These are phyloP conservation scores for Scotopteryx bipunctaria DNA, from an alignment of 2,888 invertebrate genomes.

Conservation along the genomic window DNA sequence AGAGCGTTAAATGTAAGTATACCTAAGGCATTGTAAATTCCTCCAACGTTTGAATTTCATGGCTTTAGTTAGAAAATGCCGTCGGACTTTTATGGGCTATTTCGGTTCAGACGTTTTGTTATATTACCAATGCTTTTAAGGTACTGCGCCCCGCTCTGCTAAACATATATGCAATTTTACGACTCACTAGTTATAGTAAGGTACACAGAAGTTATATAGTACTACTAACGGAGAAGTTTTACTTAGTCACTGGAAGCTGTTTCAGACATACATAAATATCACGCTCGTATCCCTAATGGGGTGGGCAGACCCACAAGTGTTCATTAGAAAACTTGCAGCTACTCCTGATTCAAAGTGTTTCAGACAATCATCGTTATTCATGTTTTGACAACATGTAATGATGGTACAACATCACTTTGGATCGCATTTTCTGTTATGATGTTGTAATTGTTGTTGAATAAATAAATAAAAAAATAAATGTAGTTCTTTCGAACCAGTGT, in stretches of 20 bases:
- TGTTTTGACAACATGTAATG: too few relatives aligned
- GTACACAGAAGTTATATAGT: conserved; percentile 44
- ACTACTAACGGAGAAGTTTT: conserved; percentile 34
- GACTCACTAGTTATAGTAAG: conserved; percentile 76
- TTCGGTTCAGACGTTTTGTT: conserved; percentile 84
- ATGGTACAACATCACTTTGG: too few relatives aligned
- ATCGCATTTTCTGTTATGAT: too few relatives aligned
- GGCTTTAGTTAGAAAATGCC: conserved; percentile 82
- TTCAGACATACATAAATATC: too few relatives aligned
- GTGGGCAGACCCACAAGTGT: too few relatives aligned
- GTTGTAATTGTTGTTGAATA: too few relatives aligned
- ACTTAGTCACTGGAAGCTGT: conserved; percentile 20
- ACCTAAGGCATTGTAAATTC: conserved; percentile 80
- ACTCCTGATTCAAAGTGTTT: too few relatives aligned
- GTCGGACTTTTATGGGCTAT: conserved; percentile 83
- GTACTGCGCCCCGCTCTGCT: conserved; percentile 74
- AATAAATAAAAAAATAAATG: too few relatives aligned
- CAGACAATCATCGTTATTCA: too few relatives aligned
- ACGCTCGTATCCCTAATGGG: too few relatives aligned
- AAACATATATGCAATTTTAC: conserved; percentile 80
- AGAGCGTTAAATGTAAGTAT: conserved; percentile 79
- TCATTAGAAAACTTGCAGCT: too few relatives aligned
- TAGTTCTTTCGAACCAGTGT: too few relatives aligned
- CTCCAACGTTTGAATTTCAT: conserved; percentile 80
- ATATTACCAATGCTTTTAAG: conserved; percentile 84